These are phyloP conservation scores for Osmerus mordax DNA, from an alignment of 2,113 vertebrate species.

Conservation along the genomic window DNA sequence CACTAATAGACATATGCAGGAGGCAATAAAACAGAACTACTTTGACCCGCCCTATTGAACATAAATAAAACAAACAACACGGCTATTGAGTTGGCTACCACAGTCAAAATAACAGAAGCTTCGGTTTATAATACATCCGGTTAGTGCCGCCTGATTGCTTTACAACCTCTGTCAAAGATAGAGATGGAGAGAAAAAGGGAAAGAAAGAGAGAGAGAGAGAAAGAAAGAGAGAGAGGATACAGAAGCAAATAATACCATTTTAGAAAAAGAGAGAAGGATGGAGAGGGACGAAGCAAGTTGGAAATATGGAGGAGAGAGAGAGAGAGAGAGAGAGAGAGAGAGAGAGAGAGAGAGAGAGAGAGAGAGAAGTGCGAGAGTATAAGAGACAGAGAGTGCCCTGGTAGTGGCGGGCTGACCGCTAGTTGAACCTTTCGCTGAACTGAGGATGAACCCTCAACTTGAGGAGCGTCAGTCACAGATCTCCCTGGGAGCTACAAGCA, in stretches of 20 bases:
- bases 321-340: slow-evolving; percentile 14
- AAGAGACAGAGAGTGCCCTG: slow-evolving; percentile 46
- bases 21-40: not conserved
- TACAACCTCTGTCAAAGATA: not conserved
- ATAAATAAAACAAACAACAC: slow-evolving; percentile 4
- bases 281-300: slow-evolving; percentile 18
- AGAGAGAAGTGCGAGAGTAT: slow-evolving; percentile 3
- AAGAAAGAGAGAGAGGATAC: not conserved
- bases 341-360: not conserved
- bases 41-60: not conserved
- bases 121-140: slow-evolving; percentile 30
- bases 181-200: not conserved
- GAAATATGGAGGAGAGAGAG: slow-evolving; percentile 16
- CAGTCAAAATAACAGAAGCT: slow-evolving; percentile 19
- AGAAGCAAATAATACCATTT: no score
- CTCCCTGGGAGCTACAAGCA: slow-evolving; percentile 66
- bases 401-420: slow-evolving; percentile 68
- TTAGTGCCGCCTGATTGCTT: slow-evolving; percentile 36
- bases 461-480: slow-evolving; percentile 68
- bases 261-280: slow-evolving; percentile 29
- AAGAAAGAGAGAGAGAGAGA: not conserved
- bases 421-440: slow-evolving; percentile 75
- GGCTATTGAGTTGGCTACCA: slow-evolving; percentile 6
- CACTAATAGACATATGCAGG: not conserved
- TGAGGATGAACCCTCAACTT: slow-evolving; percentile 77